Evolutionary conservation across 2,797 vertebrate species (phyloP), one percentile per base, ranked within the genome.

Genomic region (Melanotaenia trifasciata): DNA sequence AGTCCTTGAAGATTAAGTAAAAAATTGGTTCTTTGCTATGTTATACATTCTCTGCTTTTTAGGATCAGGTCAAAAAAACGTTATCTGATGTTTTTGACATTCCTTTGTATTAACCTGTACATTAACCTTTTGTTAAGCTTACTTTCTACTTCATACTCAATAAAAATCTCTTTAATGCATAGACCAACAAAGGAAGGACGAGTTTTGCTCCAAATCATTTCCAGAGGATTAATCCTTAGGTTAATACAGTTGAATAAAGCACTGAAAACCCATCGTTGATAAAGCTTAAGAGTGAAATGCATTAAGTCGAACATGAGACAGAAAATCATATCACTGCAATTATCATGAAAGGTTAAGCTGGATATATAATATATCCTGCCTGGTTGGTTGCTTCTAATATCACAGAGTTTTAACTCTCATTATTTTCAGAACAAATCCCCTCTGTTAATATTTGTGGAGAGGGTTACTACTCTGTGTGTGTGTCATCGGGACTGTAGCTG

Each of bases 191-290:
- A 56, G 30, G 24, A 12, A 40, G 6, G 26, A 40, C 14, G 11
- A n/a, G 22, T 12, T 58, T 10, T 45, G 0, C 10, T 0, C n/a
- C 3, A 13, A 28, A 67, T 60, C 22, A 32, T 66, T 64, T 24
- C 3, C 57, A 9, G 14, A 72, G 74, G 72, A 70, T 83, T 69
- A 43, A 69, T 73, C 54, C 11, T 72, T 14, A 16, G 69, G 66
- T 78, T 71, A 80, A 80, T 75, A 40, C 43, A 22, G 22, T 10
- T 26, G 20, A 65, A 24, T 20, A 2, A 26, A 70, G 30, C 30
- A 5, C 32, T 4, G 5, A 40, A 26, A 36, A 32, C 26, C 57
- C 36, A 30, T 22, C 13, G 50, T 47, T 60, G 10, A 32, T 28
- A n/a, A n/a, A 24, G 67, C 33, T 66, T 10, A 22, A 36, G 38